Percentiles rank a stretch among this genome's conserved stretches.
Evolutionary conservation across 2,888 invertebrate species (phyloP).

Genomic region (Xestia xanthographa): DNA sequence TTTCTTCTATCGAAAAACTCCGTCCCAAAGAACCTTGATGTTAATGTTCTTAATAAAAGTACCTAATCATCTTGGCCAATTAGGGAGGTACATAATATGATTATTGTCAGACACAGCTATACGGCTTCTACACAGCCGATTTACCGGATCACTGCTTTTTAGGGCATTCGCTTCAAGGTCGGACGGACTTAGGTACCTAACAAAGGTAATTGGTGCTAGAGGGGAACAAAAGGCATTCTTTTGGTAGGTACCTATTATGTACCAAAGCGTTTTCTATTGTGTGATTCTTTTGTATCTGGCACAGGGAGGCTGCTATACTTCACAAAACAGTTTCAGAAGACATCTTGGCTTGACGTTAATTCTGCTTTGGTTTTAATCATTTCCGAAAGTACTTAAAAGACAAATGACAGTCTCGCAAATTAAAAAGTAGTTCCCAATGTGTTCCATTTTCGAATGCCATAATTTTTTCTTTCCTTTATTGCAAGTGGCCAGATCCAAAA

Average conservation of each 20-base stretch:
- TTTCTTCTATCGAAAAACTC: neutral
- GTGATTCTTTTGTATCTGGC: neutral
- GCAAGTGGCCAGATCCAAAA: too few species aligned
- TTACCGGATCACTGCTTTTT: conserved; percentile 54
- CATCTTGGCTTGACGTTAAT: neutral
- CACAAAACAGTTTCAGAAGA: neutral
- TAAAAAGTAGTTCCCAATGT: too few species aligned
- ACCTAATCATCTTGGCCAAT: conserved; percentile 44
- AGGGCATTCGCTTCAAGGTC: conserved; percentile 48
- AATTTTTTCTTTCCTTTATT: too few species aligned
- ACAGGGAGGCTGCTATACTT: neutral
- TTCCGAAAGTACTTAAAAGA: neutral
- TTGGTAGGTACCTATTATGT: neutral
- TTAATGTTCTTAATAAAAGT: conserved; percentile 37
- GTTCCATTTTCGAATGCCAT: too few species aligned
- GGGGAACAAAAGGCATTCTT: conserved; percentile 1
- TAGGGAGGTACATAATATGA: conserved; percentile 41
- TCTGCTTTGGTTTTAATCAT: neutral
- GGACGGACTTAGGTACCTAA: conserved; percentile 15
- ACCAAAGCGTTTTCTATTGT: neutral
- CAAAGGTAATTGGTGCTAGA: conserved; percentile 30
- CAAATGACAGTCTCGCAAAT: too few species aligned
- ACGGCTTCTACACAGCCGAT: conserved; percentile 43
- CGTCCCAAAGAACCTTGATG: conserved; percentile 21
- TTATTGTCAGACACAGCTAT: conserved; percentile 47